Conservation (phyloP, 2,888 invertebrate species). For the Thalpophila matura region DNA sequence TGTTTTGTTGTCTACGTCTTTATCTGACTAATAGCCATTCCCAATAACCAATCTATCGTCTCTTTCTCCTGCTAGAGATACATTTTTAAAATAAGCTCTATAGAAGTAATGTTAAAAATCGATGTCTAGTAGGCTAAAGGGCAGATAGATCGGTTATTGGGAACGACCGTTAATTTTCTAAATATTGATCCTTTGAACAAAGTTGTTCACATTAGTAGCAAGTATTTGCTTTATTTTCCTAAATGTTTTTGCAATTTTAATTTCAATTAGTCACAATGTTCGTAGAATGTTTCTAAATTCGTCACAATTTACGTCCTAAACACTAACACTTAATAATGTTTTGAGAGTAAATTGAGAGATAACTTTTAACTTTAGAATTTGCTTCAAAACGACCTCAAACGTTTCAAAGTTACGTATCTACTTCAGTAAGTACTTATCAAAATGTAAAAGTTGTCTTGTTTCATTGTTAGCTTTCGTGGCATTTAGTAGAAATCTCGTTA, state of each 20-base stretch:
- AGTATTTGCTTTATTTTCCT: not conserved
- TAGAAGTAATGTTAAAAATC: too few relatives aligned
- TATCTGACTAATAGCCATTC: too few relatives aligned
- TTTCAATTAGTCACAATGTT: slow-evolving; percentile 1
- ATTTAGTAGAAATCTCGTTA: slow-evolving; percentile 27
- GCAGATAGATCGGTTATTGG: too few relatives aligned
- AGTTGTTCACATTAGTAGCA: not conserved
- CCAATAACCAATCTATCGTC: too few relatives aligned
- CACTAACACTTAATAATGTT: slow-evolving; percentile 31
- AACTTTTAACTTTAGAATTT: slow-evolving; percentile 30
- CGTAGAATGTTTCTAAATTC: slow-evolving; percentile 15
- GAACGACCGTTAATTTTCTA: not conserved
- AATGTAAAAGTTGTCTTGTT: slow-evolving; percentile 51
- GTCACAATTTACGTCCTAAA: slow-evolving; percentile 22
- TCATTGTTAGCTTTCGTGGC: slow-evolving; percentile 42
- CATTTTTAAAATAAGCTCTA: too few relatives aligned
- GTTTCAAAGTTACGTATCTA: slow-evolving; percentile 31
- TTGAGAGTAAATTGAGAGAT: slow-evolving; percentile 35
- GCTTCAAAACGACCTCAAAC: slow-evolving; percentile 36
- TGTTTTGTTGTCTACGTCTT: slow-evolving; percentile 1
- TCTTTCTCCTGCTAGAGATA: too few relatives aligned
- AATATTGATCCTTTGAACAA: slow-evolving; percentile 1
- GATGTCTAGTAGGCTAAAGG: too few relatives aligned
- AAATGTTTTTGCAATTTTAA: not conserved
- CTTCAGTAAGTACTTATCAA: slow-evolving; percentile 38